phyloP scores from a whole-genome alignment of 2,113 vertebrate species.

The Nymphicus hollandicus region DNA sequence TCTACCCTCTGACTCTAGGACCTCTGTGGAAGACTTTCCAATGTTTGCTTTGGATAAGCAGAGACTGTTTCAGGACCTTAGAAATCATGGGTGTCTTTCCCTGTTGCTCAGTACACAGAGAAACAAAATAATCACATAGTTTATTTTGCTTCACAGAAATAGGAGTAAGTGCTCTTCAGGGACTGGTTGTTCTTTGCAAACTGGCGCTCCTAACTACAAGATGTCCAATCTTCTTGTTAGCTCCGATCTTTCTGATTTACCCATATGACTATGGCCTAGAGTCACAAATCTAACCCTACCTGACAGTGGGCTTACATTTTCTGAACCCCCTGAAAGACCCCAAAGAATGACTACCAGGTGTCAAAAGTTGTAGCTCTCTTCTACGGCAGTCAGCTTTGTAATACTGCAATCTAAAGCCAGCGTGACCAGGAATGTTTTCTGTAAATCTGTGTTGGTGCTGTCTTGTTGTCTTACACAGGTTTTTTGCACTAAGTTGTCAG shows the following conservation, averaged over 20 bases:
- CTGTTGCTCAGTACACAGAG: neutral
- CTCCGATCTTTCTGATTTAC: neutral
- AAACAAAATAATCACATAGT: neutral
- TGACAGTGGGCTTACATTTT: neutral
- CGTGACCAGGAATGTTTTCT: rapidly evolving
- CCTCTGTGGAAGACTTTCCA: neutral
- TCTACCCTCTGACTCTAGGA: neutral
- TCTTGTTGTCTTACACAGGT: slow-evolving; percentile 73
- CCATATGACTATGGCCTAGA: neutral
- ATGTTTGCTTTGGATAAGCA: neutral
- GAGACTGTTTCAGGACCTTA: neutral
- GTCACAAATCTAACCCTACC: neutral
- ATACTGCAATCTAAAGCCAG: neutral
- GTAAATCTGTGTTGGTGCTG: neutral
- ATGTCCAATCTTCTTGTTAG: neutral
- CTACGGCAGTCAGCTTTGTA: neutral
- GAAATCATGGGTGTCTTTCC: neutral
- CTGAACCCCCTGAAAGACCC: neutral
- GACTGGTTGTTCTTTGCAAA: neutral
- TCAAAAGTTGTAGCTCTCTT: neutral
- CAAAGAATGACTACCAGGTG: neutral
- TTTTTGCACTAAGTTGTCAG: slow-evolving; percentile 90
- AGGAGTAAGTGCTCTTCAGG: neutral
- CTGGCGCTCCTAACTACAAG: neutral
- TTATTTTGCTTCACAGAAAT: neutral